Base-by-base conservation (phyloP, 2,113 vertebrate species). In the Lathamus discolor region DNA sequence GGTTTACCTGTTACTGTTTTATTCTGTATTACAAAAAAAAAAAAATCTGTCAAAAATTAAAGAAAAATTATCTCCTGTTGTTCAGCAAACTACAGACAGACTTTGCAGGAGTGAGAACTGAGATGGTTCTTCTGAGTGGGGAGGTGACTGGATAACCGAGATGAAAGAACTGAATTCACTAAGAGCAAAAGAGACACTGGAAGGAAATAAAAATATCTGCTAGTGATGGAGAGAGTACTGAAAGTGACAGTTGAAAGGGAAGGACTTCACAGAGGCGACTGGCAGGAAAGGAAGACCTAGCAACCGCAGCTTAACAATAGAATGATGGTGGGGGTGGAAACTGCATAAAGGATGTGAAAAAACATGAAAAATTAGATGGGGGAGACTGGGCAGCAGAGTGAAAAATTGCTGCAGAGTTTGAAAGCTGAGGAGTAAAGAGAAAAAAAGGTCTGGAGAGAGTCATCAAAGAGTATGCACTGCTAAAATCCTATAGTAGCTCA, bases 161-260 rank as follows among this genome's bases (percentile, higher is more conserved):
- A 93, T 86, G 19, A 90, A 95, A 90, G 41, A 83, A 77, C 5
- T 75, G 33, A 49, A 72, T 70, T 94, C 46, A 39, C 31, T 63
- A 52, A 90, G 55, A 81, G 79, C 52, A 86, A 93, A 86, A 37
- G 31, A 74, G 61, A 77, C 52, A 70, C 14, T 29, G 28, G 20
- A 75, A 48, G 31, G n/a, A 17, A 84, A 77, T 70, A 83, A 79
- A 31, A 25, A 14, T 0, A 41, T 4, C 55, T 84, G 8, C 66
- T 46, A n/a, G 84, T 62, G 39, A 74, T 66, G 57, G 31, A 91
- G 9, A 66, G 48, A 52, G 28, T 44, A 17, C 22, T 4, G 4
- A 75, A 91, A 92, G 69, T 64, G 74, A 52, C 33, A 76, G 69
- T 48, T 95, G 46, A 96, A 97, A 96, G 51, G 35, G 33, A 91